Evolutionary conservation across 2,888 invertebrate species (phyloP).

Genomic region (Scaptomyza reducta): DNA sequence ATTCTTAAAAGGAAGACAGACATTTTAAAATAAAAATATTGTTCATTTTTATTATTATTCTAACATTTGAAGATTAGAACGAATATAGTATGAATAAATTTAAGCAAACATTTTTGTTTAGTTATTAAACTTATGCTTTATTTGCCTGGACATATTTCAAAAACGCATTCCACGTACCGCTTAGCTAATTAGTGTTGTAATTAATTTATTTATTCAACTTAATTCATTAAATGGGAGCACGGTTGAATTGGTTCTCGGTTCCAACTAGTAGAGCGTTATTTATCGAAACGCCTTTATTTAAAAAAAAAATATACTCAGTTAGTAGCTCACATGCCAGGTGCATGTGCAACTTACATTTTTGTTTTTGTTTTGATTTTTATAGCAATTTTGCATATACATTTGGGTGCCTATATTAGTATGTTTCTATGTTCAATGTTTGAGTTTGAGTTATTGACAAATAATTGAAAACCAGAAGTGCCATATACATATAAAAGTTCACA

Average conservation of each 20-base stretch:
- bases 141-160: not conserved
- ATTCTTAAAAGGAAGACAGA: too few species aligned
- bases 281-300: slow-evolving; percentile 36
- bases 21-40: too few species aligned
- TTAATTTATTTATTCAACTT: slow-evolving; percentile 54
- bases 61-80: too few species aligned
- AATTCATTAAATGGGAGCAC: slow-evolving; percentile 56
- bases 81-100: too few species aligned
- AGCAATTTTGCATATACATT: not conserved
- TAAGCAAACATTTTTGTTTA: not conserved
- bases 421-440: not conserved
- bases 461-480: slow-evolving; percentile 24
- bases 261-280: slow-evolving; percentile 32
- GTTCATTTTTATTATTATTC: too few species aligned
- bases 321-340: slow-evolving; percentile 23
- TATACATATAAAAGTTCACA: slow-evolving; percentile 27
- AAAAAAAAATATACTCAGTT: slow-evolving; percentile 31
- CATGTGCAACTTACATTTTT: slow-evolving; percentile 4
- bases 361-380: not conserved
- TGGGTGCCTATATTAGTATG: too few species aligned
- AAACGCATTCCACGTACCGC: slow-evolving; percentile 53
- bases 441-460: slow-evolving; percentile 16
- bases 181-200: slow-evolving; percentile 60
- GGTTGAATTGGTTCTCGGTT: slow-evolving; percentile 50
- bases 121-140: not conserved